A percentile compares a stretch with the other conserved stretches of the same genome.
phyloP scores from a whole-genome alignment of 2,113 vertebrate species.

The Leptosomus discolor region DNA sequence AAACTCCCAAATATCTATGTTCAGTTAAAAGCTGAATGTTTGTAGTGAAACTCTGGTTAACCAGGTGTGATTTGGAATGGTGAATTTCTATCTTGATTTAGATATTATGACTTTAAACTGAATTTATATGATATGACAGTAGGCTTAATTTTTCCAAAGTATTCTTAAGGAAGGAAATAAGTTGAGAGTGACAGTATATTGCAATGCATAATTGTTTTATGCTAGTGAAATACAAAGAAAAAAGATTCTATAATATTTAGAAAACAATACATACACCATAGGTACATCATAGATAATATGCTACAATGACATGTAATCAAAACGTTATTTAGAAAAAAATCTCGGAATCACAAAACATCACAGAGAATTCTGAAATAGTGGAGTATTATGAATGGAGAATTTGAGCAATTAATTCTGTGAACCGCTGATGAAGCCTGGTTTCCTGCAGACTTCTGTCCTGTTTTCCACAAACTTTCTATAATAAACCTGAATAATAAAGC shows the following conservation, averaged over 20 bases:
- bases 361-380: not conserved
- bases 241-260: not conserved
- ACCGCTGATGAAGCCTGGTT: not conserved
- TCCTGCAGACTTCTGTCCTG: not conserved
- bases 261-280: not conserved
- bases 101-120: not conserved
- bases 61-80: not conserved
- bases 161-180: not conserved
- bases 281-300: not conserved
- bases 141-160: not conserved
- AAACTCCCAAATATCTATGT: not conserved
- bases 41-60: not conserved
- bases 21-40: not conserved
- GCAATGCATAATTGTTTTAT: not conserved
- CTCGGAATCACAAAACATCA: not conserved
- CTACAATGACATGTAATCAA: not conserved
- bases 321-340: not conserved
- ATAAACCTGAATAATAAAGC: not conserved
- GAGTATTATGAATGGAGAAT: not conserved
- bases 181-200: not conserved
- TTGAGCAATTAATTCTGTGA: not conserved
- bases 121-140: not conserved
- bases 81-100: not conserved
- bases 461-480: not conserved
- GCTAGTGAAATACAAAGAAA: not conserved